Base-by-base conservation (phyloP, 37 sponge, comb jelly and placozoan species). In the Eunapius fragilis region DNA sequence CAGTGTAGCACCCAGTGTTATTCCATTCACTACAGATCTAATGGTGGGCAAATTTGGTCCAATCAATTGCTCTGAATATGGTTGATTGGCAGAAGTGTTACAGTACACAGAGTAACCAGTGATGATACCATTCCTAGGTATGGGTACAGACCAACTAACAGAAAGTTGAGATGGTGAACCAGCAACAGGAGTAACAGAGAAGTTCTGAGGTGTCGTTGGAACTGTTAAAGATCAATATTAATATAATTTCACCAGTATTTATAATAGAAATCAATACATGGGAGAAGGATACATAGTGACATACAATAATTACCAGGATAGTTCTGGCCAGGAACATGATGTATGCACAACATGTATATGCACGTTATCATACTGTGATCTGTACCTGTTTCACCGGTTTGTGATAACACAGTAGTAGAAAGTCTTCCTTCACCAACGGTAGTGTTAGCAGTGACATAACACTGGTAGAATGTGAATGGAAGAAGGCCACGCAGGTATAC, bases 361-460 rank as follows among this genome's bases (percentile, higher is more conserved):
- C 41, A 41, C 41, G 6, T 9, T 41, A 41, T 9, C 41, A 41
- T 41, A 41, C 6, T 41, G 3, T 17, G n/a, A n/a, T n/a, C n/a
- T n/a, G n/a, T n/a, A 58, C 58, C 58, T 58, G 58, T 19, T 58
- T 58, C 14, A 13, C 14, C 17, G 22, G 58, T 58, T 17, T 58
- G 58, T 58, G 58, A 10, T 17, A 58, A 17, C 19, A 2, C 14
- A 19, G 14, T 58, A 17, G 49, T 74, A 17, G 87, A 87, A 30
- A 41, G n/a, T 4, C 30, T 31, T 68, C 91, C 86, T 32, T 68
- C 75, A 17, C 91, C 91, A 41, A 27, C 84, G 79, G 36, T 74
- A 28, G 91, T 91, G 36, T 67, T 78, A 32, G 88, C 92, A 76
- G 87, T 72, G 49, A 87, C 92, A 67, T 37, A 68, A 71, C 84